Base-by-base conservation (phyloP, 2,888 invertebrate genomes). In the Drosophila multiciliata region DNA sequence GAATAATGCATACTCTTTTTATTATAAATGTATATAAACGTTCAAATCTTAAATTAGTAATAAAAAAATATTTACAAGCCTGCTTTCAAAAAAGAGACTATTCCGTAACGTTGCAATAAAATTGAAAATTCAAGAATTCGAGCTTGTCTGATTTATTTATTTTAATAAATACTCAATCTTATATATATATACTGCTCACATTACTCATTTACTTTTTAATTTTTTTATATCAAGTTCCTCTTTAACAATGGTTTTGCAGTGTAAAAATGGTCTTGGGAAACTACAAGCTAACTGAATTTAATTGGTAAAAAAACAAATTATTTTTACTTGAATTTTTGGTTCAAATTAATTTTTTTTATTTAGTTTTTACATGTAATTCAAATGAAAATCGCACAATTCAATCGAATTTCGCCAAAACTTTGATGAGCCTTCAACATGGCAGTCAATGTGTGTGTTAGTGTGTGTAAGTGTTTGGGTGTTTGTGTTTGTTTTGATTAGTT, bases 371-470 rank as follows among this genome's bases (percentile, higher is more conserved):
- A 70, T 73, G 88, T 83, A 78, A 87, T 86, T 88, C 82, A 83
- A 90, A 88, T 81, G 81, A 71, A 83, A 85, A 83, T 82, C 86
- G 73, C 81, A 79, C 79, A 90, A 87, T 83, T 85, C 66, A 90
- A 87, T 88, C 88, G 86, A 78, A 87, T 81, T 89, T 75, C 68
- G 63, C 72, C 73, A 75, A 85, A 84, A 88, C 89, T 84, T 88
- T 84, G 89, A 84, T 73, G 78, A 75, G 83, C 87, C 73, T 67
- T 38, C 72, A 70, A 65, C 63, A 71, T 63, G 66, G 53, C 58
- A 42, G 32, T 40, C 38, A 66, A 52, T 53, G 65, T 68, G 58
- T 69, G 61, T 60, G 33, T 66, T 54, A 48, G 64, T 52, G 63
- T 2, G 45, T 20, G 20, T 45, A 12, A 20, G 45, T 69, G 69